Conservation (phyloP, 1,140 invertebrate genomes). For the Aphelenchoides fujianensis region DNA sequence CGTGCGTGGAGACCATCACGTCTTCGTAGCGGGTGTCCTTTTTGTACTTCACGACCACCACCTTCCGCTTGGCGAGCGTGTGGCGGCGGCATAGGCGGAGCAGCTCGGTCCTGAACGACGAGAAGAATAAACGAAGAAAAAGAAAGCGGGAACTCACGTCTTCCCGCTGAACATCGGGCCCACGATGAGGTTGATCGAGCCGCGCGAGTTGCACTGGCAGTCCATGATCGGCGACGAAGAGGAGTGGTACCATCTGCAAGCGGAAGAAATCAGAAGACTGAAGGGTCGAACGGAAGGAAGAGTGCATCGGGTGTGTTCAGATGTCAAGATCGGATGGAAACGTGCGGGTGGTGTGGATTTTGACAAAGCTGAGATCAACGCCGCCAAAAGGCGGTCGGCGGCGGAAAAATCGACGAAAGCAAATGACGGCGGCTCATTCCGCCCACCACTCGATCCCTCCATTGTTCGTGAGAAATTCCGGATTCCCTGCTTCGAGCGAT, state of each 20-base stretch:
- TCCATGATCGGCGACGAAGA: neutral
- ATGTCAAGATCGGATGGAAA: too few relatives aligned
- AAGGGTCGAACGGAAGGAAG: too few relatives aligned
- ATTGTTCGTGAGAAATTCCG: too few relatives aligned
- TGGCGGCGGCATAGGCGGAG: constrained; percentile 69
- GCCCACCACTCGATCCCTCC: too few relatives aligned
- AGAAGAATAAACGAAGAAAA: constrained; percentile 38
- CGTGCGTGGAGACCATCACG: constrained; percentile 68
- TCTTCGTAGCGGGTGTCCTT: constrained; percentile 68
- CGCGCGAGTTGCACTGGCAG: constrained; percentile 19
- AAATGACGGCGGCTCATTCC: too few relatives aligned
- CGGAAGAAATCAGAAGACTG: too few relatives aligned
- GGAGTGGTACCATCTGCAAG: neutral
- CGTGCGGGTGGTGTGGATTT: too few relatives aligned
- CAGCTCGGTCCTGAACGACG: constrained; percentile 69
- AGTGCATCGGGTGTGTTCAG: too few relatives aligned
- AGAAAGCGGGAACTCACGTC: constrained; percentile 64
- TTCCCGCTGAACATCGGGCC: constrained; percentile 72
- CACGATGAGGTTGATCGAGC: constrained; percentile 45
- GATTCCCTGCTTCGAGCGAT: too few relatives aligned
- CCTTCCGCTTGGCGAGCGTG: constrained; percentile 68
- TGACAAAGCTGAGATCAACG: too few relatives aligned
- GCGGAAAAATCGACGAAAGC: too few relatives aligned
- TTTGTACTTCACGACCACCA: constrained; percentile 69
- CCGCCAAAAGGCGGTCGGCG: too few relatives aligned